A percentile compares a stretch with the other conserved stretches of the same genome.
Conservation (phyloP, 2,797 vertebrate species). For the Syndactyla subalaris region DNA sequence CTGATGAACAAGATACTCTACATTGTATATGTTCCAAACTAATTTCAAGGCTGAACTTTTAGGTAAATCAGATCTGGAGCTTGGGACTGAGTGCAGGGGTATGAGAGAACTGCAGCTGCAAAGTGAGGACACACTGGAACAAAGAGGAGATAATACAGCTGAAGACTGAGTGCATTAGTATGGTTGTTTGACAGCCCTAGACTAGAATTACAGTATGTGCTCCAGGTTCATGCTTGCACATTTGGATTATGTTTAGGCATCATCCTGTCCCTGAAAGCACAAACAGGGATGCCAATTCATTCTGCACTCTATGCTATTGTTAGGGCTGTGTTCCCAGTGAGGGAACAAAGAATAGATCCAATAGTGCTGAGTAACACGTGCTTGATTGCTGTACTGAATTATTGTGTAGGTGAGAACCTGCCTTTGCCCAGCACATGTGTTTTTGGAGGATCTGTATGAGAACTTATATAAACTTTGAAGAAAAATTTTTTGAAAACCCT, state of each 20-base stretch:
- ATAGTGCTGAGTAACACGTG: not conserved
- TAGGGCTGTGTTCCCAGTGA: not conserved
- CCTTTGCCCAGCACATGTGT: not conserved
- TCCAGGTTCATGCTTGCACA: not conserved
- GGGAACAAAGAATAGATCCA: not conserved
- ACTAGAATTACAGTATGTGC: not conserved
- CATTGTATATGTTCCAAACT: not conserved
- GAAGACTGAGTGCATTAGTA: not conserved
- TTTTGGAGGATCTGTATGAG: not conserved
- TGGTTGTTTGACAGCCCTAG: not conserved
- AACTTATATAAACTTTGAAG: not conserved
- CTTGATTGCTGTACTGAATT: not conserved
- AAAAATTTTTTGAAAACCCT: not conserved
- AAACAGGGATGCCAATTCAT: not conserved
- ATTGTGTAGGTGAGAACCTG: not conserved
- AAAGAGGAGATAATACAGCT: not conserved
- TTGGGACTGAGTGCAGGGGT: not conserved
- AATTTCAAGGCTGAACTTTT: not conserved
- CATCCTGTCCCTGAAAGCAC: not conserved
- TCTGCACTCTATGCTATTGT: not conserved
- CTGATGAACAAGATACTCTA: not conserved
- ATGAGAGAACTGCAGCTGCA: not conserved
- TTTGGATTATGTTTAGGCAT: not conserved
- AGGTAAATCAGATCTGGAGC: not conserved
- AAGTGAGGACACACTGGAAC: not conserved